phyloP scores from a whole-genome alignment of 2,888 invertebrate species.

The Lutraria lutraria region DNA sequence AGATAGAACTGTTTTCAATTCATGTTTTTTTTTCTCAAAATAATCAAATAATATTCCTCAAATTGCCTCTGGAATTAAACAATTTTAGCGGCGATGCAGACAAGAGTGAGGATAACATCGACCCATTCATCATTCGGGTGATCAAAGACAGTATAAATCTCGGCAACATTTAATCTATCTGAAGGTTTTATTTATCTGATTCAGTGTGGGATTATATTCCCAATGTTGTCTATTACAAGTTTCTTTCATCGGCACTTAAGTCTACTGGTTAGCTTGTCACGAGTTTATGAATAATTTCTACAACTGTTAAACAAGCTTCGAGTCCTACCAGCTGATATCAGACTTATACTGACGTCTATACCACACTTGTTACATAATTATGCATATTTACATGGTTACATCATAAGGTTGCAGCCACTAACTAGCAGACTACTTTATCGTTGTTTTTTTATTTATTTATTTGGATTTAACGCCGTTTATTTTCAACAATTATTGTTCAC shows the following conservation, averaged over 20 bases:
- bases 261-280: background rate
- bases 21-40: background rate
- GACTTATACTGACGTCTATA: background rate
- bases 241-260: conserved; percentile 6
- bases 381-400: no score
- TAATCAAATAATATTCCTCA: conserved; percentile 7
- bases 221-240: background rate
- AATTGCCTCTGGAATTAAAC: conserved; percentile 11
- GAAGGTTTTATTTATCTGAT: conserved; percentile 7
- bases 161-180: conserved; percentile 14
- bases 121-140: background rate
- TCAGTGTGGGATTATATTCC: background rate
- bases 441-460: no score
- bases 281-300: background rate
- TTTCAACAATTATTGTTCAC: no score
- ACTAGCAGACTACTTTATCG: no score
- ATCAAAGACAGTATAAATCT: conserved; percentile 2
- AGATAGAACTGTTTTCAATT: background rate
- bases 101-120: conserved; percentile 8
- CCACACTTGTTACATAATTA: no score
- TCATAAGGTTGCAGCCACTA: no score
- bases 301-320: background rate
- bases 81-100: background rate
- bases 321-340: background rate
- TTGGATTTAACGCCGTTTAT: no score